phyloP scores from a whole-genome alignment of 2,113 vertebrate species.

The Cromileptes altivelis region DNA sequence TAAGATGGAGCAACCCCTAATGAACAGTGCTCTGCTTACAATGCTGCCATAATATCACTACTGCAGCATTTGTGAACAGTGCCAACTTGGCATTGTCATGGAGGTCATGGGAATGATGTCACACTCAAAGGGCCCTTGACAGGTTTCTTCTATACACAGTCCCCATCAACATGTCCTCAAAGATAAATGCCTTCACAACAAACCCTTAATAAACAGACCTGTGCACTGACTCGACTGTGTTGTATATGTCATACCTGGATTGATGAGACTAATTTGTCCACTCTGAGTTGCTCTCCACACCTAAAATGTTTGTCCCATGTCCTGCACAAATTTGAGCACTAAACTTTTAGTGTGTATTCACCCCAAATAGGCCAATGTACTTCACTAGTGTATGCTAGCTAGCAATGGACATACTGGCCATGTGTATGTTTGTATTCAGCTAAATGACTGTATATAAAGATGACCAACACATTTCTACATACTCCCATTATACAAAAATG shows the following conservation, averaged over 20 bases:
- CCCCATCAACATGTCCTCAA: background rate
- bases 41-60: background rate
- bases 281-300: background rate
- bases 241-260: background rate
- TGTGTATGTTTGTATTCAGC: too few species aligned
- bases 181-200: background rate
- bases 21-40: background rate
- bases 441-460: too few species aligned
- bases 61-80: conserved; percentile 3
- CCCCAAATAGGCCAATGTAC: background rate
- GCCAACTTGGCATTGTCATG: conserved; percentile 1
- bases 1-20: background rate
- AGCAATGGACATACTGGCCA: background rate
- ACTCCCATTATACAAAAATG: too few species aligned
- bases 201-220: background rate
- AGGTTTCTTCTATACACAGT: background rate
- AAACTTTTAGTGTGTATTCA: too few species aligned
- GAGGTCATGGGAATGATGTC: conserved; percentile 1
- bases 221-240: background rate
- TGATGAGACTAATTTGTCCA: too few species aligned
- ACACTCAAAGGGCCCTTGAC: background rate
- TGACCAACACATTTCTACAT: too few species aligned
- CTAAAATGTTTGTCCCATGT: background rate
- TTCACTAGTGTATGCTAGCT: background rate
- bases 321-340: background rate